Conservation (phyloP, 2,888 invertebrate species). For the Epiblema foenella region DNA sequence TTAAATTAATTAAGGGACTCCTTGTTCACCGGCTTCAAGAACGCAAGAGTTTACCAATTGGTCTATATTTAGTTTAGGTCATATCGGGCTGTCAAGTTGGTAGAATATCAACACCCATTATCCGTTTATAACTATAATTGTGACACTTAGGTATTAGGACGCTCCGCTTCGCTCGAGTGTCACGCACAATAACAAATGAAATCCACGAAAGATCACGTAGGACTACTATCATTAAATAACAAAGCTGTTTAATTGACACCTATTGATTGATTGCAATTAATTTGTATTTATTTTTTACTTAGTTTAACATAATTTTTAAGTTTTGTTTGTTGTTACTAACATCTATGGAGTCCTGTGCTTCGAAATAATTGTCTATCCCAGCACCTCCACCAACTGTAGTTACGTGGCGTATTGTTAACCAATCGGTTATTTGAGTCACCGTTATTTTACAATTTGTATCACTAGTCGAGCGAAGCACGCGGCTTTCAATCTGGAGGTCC, state of each 20-base stretch:
- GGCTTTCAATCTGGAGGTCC: too few relatives aligned
- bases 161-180: neutral
- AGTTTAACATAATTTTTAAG: too few relatives aligned
- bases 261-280: too few relatives aligned
- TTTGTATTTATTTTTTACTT: too few relatives aligned
- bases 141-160: neutral
- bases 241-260: neutral
- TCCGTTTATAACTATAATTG: neutral
- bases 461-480: too few relatives aligned
- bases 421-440: conserved; percentile 8
- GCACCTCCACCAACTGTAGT: neutral
- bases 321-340: too few relatives aligned
- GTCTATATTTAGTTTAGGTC: neutral
- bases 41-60: neutral
- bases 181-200: neutral
- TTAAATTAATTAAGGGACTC: too few relatives aligned
- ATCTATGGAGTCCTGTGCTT: too few relatives aligned
- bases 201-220: neutral
- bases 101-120: neutral
- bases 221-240: neutral
- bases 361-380: conserved; percentile 9
- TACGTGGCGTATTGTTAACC: neutral
- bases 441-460: neutral
- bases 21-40: too few relatives aligned
- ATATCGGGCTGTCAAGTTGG: neutral